Evolutionary conservation across 2,797 vertebrate genomes (phyloP), one percentile per base, ranked within the genome.

Genomic region (Paratrypauchen microcephalus): DNA sequence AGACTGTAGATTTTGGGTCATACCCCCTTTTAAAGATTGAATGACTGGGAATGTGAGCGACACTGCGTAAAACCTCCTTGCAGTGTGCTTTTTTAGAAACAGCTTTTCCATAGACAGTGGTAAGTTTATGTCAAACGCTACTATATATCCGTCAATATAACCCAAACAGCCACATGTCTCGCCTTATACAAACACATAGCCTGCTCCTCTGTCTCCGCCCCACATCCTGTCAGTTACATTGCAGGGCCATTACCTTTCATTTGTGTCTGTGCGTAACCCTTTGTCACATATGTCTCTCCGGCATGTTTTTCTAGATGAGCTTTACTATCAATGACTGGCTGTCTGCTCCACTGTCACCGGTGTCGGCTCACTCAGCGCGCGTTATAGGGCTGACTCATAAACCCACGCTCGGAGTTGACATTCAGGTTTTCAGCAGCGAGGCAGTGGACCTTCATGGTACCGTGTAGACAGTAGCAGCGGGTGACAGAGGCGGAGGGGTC

Each of bases 301-400:
- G 77, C 73, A 67, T 69, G 58, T 72, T 23, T 59, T 26, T 9
- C 8, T 67, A 66, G 73, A 23, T 74, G 74, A 83, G 63, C 70
- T 75, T 47, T 13, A 67, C 69, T 69, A 48, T 76, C 77, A 82
- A 65, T 77, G 86, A 81, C 76, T 77, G 77, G 4, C 65, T 56
- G 79, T 80, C 76, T 68, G 69, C 58, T 68, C 81, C 66, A 73
- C 75, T 70, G 70, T 68, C 73, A 73, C 58, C 75, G 73, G 81
- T 72, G 81, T 82, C 77, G 21, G 73, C 66, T 52, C 67, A 68
- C 76, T 65, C 76, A 54, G 74, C 66, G 80, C 81, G 81, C 59
- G 67, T 67, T 52, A 68, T 11, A 5, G 12, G 74, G 74, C 50
- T 89, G 88, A 90, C 65, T 92, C 87, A 92, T 84, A 84, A 87